phyloP scores from a whole-genome alignment of 2,113 vertebrate genomes.

The Nothoprocta perdicaria region DNA sequence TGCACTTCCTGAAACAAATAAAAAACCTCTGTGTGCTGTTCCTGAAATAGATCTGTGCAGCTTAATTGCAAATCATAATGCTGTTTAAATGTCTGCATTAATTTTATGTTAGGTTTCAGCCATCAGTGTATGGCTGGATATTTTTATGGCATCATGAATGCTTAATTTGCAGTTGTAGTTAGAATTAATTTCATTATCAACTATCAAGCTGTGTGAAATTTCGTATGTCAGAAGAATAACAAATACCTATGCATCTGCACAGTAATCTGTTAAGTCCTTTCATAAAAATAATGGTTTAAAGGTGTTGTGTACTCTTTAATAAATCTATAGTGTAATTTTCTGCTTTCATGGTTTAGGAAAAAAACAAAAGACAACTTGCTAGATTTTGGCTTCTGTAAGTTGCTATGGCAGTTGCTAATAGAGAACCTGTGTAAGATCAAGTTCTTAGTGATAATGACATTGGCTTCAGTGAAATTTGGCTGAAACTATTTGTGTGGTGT shows the following conservation, averaged over 20 bases:
- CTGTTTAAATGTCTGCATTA: conserved; percentile 23
- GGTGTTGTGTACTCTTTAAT: neutral
- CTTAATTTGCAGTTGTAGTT: conserved; percentile 41
- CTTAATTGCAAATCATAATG: conserved; percentile 36
- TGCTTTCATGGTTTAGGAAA: neutral
- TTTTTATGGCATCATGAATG: conserved; percentile 48
- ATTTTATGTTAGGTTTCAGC: conserved; percentile 46
- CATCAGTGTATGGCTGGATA: neutral
- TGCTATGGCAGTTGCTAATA: neutral
- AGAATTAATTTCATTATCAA: conserved; percentile 16
- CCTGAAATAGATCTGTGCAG: neutral
- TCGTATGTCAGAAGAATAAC: neutral
- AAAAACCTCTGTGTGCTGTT: neutral
- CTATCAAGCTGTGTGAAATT: neutral
- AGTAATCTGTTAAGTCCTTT: neutral
- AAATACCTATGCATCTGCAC: neutral
- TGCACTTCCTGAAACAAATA: neutral
- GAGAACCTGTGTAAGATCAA: neutral
- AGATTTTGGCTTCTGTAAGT: neutral
- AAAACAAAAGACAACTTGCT: neutral
- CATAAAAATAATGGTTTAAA: neutral
- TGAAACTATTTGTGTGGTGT: neutral
- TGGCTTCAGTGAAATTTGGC: neutral
- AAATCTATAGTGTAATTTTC: neutral
- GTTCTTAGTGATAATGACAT: neutral